Conservation (phyloP, 2,113 vertebrate species). For the Prietella phreatophila region DNA sequence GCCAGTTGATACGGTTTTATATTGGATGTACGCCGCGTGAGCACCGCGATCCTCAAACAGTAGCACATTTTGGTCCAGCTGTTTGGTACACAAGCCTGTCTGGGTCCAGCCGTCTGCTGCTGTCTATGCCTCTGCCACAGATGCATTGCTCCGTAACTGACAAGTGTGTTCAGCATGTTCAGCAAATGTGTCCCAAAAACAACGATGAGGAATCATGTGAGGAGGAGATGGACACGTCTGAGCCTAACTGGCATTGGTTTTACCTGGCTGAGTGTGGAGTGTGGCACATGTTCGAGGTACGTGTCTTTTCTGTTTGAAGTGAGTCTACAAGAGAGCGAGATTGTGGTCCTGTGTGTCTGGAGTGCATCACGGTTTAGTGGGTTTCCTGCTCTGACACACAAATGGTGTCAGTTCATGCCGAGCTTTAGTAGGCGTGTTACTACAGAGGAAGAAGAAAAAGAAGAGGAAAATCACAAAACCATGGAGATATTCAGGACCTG, state of each 20-base stretch:
- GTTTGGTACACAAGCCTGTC: background rate
- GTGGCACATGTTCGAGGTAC: slow-evolving; percentile 98
- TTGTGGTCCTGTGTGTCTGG: background rate
- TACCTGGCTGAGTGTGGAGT: slow-evolving; percentile 94
- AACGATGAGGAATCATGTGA: slow-evolving; percentile 69
- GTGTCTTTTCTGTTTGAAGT: background rate
- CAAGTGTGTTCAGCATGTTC: slow-evolving; percentile 52
- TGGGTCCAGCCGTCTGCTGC: background rate
- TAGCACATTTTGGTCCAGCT: background rate
- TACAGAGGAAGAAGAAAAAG: background rate
- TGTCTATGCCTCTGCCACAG: slow-evolving; percentile 9
- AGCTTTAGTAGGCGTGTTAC: background rate
- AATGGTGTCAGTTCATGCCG: background rate
- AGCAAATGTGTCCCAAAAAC: slow-evolving; percentile 57
- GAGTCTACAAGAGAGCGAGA: background rate
- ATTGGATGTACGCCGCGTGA: background rate
- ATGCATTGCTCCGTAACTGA: slow-evolving; percentile 39
- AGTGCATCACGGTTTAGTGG: background rate
- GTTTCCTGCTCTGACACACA: background rate
- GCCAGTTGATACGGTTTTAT: background rate
- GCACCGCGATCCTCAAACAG: background rate
- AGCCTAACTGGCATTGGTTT: slow-evolving; percentile 95
- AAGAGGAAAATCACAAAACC: background rate
- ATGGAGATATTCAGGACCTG: background rate
- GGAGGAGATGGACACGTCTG: slow-evolving; percentile 93